These are phyloP conservation scores for Volucella inanis DNA, from an alignment of 2,888 invertebrate species.

Conservation along the genomic window DNA sequence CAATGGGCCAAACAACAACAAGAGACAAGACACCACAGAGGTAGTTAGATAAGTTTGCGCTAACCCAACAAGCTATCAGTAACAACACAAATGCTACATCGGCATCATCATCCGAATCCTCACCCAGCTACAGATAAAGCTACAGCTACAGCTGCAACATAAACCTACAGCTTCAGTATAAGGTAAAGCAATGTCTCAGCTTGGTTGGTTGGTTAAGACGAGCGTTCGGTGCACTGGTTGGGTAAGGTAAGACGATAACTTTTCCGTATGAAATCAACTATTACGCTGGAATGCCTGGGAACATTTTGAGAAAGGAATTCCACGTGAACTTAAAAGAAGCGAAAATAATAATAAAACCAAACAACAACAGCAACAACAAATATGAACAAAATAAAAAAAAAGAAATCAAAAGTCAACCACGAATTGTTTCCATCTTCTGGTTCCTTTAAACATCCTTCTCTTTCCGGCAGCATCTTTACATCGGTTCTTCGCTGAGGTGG, in stretches of 20 bases:
- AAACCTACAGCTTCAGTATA: constrained; percentile 15
- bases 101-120: constrained; percentile 41
- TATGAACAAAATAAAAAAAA: constrained; percentile 7
- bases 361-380: not conserved
- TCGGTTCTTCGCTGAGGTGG: not conserved
- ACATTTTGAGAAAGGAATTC: constrained; percentile 78
- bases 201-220: constrained; percentile 37
- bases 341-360: constrained; percentile 45
- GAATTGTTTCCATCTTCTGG: constrained; percentile 56
- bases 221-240: constrained; percentile 45
- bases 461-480: constrained; percentile 1
- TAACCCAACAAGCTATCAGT: constrained; percentile 66
- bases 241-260: constrained; percentile 76
- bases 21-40: constrained; percentile 58
- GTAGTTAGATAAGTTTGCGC: constrained; percentile 67
- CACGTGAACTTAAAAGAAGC: constrained; percentile 64
- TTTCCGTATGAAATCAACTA: constrained; percentile 78
- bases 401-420: constrained; percentile 64
- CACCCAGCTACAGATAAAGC: constrained; percentile 21
- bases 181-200: constrained; percentile 47
- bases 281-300: constrained; percentile 78
- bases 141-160: too few species aligned
- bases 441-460: constrained; percentile 45
- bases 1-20: constrained; percentile 54
- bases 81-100: constrained; percentile 54